Evolutionary conservation across 2,113 vertebrate genomes (phyloP).

Genomic region (Lasiurus cinereus): DNA sequence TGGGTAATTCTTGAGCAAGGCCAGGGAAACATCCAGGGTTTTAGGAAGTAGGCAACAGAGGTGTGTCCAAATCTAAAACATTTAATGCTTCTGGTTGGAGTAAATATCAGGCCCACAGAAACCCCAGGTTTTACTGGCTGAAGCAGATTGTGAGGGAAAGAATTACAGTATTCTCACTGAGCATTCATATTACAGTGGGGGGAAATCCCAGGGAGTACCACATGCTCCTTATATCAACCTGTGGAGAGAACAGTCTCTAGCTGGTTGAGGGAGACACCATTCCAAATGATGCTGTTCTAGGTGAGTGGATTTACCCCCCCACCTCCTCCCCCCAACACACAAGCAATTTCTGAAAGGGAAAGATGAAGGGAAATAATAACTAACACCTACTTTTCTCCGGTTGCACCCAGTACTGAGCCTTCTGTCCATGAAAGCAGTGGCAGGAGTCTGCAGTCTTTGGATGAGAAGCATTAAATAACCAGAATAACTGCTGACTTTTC

Average conservation of each 20-base stretch:
- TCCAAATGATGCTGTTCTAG: background rate
- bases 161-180: background rate
- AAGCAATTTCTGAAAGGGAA: background rate
- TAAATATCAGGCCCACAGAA: background rate
- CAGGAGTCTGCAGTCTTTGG: conserved; percentile 12
- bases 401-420: background rate
- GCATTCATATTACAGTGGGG: background rate
- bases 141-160: background rate
- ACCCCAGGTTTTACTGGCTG: background rate
- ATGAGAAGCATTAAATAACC: background rate
- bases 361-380: background rate
- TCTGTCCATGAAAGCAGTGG: background rate
- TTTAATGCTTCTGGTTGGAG: conserved; percentile 36
- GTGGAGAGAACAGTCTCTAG: background rate
- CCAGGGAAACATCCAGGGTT: background rate
- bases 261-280: background rate
- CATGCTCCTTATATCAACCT: background rate
- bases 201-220: background rate
- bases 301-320: background rate
- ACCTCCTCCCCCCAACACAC: background rate
- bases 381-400: background rate
- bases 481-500: background rate
- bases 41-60: background rate
- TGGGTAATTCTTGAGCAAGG: background rate
- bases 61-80: background rate